phyloP scores from a whole-genome alignment of 2,113 vertebrate genomes.

The Orycteropus afer region DNA sequence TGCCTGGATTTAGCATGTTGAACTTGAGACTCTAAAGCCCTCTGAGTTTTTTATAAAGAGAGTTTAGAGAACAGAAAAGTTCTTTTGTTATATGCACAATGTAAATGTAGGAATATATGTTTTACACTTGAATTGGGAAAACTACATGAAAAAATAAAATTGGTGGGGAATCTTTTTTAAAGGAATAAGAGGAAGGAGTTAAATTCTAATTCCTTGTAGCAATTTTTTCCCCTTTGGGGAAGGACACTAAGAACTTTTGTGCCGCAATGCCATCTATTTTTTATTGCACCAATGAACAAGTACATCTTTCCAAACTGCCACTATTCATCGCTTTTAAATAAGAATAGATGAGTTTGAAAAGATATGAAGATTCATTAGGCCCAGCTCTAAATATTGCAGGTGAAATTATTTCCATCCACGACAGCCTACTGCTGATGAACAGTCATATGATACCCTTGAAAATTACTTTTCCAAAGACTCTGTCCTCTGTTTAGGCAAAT shows the following conservation, averaged over 20 bases:
- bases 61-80: background rate
- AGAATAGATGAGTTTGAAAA: slow-evolving; percentile 71
- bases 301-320: slow-evolving; percentile 71
- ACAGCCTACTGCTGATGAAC: background rate
- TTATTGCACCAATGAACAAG: slow-evolving; percentile 68
- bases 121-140: background rate
- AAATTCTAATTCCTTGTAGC: slow-evolving; percentile 68
- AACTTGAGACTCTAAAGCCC: background rate
- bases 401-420: slow-evolving; percentile 46
- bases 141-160: background rate
- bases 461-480: slow-evolving; percentile 1
- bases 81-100: background rate
- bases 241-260: slow-evolving; percentile 68
- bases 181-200: slow-evolving; percentile 56
- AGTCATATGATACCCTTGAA: slow-evolving; percentile 52
- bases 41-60: background rate
- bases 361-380: slow-evolving; percentile 70
- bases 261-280: slow-evolving; percentile 64
- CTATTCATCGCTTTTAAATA: slow-evolving; percentile 73
- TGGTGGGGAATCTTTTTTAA: background rate
- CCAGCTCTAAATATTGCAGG: slow-evolving; percentile 62
- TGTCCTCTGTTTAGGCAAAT: background rate
- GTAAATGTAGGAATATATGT: background rate
- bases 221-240: slow-evolving; percentile 51
- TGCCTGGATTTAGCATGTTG: background rate